phyloP scores from a whole-genome alignment of 2,888 invertebrate genomes.

The Coleophora flavipennella region DNA sequence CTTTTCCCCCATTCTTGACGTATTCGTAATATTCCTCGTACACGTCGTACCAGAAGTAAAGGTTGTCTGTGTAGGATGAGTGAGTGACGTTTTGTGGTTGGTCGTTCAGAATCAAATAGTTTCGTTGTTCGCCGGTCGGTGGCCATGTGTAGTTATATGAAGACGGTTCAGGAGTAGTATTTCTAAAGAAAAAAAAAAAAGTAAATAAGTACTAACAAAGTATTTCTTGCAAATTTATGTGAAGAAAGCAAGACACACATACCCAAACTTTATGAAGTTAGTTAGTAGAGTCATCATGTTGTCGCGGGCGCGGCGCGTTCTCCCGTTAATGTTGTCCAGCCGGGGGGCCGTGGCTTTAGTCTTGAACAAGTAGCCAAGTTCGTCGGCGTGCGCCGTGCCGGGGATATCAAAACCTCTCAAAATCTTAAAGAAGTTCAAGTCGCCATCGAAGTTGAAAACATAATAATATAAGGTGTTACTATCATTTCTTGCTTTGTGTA shows the following conservation, averaged over 20 bases:
- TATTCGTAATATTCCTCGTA: constrained; percentile 20
- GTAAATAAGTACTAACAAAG: no score
- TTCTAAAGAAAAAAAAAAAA: background rate
- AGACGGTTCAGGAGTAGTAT: background rate
- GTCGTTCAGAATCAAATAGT: constrained; percentile 21
- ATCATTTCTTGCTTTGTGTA: constrained; percentile 10
- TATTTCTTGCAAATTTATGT: no score
- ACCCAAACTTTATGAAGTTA: constrained; percentile 25
- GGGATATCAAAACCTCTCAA: constrained; percentile 11
- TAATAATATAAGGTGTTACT: constrained; percentile 16
- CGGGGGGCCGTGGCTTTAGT: constrained; percentile 12
- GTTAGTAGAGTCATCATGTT: constrained; percentile 14
- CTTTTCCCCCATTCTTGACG: constrained; percentile 12
- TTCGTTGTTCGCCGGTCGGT: constrained; percentile 9
- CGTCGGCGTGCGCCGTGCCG: constrained; percentile 18
- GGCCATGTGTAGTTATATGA: background rate
- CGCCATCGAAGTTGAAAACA: constrained; percentile 17
- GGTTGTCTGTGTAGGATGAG: constrained; percentile 7
- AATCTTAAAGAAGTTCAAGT: constrained; percentile 15
- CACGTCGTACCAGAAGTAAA: constrained; percentile 23
- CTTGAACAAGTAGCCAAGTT: constrained; percentile 22
- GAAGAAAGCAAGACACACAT: no score
- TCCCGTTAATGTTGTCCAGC: constrained; percentile 11
- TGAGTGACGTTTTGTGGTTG: constrained; percentile 7
- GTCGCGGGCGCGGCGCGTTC: constrained; percentile 12